A percentile compares a stretch with the other conserved stretches of the same genome.
phyloP scores from a whole-genome alignment of 2,113 vertebrate species.

The Mixornis gularis region DNA sequence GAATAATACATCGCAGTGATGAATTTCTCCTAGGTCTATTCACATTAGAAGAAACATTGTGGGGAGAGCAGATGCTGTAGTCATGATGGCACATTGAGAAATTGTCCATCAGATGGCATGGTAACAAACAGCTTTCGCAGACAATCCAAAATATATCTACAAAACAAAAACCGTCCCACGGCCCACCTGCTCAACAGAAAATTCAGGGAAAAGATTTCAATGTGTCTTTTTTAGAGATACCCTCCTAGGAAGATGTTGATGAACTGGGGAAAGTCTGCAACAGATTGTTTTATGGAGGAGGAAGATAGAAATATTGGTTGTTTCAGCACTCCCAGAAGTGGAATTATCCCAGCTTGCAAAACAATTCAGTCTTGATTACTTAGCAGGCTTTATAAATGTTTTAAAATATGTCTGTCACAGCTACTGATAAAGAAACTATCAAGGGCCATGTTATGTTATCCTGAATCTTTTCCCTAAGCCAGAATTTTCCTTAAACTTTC shows the following conservation, averaged over 20 bases:
- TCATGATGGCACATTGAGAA: conserved; percentile 17
- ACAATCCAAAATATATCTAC: conserved; percentile 33
- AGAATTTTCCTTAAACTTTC: neutral
- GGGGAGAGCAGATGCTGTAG: conserved; percentile 23
- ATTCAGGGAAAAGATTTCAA: neutral
- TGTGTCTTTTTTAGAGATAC: neutral
- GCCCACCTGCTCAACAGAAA: neutral
- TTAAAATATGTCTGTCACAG: neutral
- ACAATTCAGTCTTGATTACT: neutral
- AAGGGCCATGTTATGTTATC: neutral
- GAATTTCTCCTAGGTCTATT: conserved; percentile 7
- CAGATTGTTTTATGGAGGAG: neutral
- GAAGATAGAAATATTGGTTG: neutral
- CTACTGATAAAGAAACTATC: neutral
- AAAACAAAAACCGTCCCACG: conserved; percentile 21
- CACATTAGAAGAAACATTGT: neutral
- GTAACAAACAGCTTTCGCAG: conserved; percentile 29
- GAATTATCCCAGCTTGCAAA: neutral
- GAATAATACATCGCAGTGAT: neutral
- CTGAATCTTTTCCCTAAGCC: neutral
- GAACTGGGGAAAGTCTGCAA: neutral
- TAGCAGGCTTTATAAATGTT: neutral
- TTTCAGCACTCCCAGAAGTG: conserved; percentile 5
- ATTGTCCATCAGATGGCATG: conserved; percentile 42
- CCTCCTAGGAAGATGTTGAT: neutral